Percentiles rank a stretch among this genome's conserved stretches.
These are phyloP conservation scores for Megalonaias nervosa DNA, from an alignment of 1,140 invertebrate genomes.

Conservation along the genomic window DNA sequence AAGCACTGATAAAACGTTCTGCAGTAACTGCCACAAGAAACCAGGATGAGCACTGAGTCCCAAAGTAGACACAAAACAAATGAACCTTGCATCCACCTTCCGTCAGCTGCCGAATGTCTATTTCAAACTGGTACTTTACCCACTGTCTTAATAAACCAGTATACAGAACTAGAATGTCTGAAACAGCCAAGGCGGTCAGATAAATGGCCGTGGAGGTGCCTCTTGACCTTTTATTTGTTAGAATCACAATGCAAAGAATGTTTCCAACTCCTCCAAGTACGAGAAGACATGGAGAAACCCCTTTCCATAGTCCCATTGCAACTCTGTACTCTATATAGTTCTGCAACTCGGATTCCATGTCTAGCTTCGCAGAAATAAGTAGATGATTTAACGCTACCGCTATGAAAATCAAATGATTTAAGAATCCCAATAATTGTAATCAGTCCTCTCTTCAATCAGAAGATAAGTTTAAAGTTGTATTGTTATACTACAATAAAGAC, in stretches of 20 bases:
- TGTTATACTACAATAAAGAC: too few species aligned
- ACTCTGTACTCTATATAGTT: conserved; percentile 16
- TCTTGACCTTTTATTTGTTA: conserved; percentile 15
- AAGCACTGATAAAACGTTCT: conserved; percentile 48
- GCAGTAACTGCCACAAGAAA: conserved; percentile 48
- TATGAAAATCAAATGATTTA: too few species aligned
- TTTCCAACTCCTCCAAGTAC: conserved; percentile 46
- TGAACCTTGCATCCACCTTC: conserved; percentile 41
- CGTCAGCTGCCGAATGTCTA: conserved; percentile 37
- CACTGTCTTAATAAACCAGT: conserved; percentile 47
- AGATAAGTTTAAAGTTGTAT: too few species aligned
- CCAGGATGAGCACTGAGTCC: conserved; percentile 45
- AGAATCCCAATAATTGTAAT: too few species aligned
- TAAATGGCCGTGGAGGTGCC: conserved; percentile 37
- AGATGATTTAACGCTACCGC: too few species aligned
- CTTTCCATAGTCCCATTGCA: conserved; percentile 29
- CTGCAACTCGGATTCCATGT: background rate
- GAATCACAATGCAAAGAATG: conserved; percentile 37
- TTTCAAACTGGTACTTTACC: conserved; percentile 38
- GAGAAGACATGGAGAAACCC: conserved; percentile 40
- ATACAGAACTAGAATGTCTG: conserved; percentile 44
- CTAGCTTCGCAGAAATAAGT: too few species aligned
- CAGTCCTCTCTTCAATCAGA: too few species aligned
- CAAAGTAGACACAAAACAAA: conserved; percentile 38
- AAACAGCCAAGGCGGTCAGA: conserved; percentile 37